Conservation (phyloP, 2,113 vertebrate species). For the Oenanthe oenanthe region DNA sequence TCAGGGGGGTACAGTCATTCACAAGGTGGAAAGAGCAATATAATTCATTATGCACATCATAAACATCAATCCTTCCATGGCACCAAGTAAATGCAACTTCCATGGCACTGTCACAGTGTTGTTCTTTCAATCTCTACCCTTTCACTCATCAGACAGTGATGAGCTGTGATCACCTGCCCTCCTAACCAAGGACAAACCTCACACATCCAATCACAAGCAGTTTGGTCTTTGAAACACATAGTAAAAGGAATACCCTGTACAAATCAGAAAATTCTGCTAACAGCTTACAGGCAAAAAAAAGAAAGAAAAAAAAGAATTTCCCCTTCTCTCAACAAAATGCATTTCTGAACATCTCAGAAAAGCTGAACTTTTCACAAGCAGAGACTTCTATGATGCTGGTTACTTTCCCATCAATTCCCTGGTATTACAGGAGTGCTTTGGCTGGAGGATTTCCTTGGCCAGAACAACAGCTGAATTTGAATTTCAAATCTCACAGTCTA, state of each 20-base stretch:
- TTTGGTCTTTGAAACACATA: background rate
- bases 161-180: background rate
- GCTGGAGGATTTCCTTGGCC: background rate
- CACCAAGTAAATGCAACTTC: background rate
- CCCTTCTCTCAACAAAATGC: background rate
- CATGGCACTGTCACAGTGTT: background rate
- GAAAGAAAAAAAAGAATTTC: background rate
- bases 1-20: background rate
- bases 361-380: background rate
- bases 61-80: background rate
- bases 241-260: background rate
- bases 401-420: background rate
- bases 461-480: background rate
- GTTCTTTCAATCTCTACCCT: background rate
- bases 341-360: background rate
- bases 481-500: background rate
- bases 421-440: background rate
- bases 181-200: background rate
- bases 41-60: background rate
- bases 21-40: rapidly evolving
- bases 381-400: background rate
- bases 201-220: background rate
- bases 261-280: background rate
- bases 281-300: background rate
- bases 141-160: background rate